phyloP scores from a whole-genome alignment of 1,140 invertebrate genomes.

The Eufriesea mexicana region DNA sequence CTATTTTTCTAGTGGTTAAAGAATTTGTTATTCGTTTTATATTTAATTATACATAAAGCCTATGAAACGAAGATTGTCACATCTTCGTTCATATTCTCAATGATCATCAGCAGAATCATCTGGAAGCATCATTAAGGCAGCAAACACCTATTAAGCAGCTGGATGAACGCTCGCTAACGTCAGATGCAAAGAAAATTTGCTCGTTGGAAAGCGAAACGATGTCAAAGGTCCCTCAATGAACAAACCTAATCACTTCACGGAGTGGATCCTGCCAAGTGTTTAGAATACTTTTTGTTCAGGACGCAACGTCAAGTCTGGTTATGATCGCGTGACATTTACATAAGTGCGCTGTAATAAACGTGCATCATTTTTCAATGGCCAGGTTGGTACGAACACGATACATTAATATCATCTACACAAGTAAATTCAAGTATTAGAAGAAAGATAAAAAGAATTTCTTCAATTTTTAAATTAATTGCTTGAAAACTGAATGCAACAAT shows the following conservation, averaged over 20 bases:
- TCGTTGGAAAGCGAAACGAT: background rate
- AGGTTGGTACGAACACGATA: background rate
- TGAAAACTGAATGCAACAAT: too few relatives aligned
- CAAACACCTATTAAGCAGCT: background rate
- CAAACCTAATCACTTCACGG: background rate
- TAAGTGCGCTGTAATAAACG: conserved; percentile 26
- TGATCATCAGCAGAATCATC: background rate
- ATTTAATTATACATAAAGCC: too few relatives aligned
- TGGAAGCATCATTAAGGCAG: background rate
- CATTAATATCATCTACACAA: background rate
- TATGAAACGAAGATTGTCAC: background rate
- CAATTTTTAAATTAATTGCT: too few relatives aligned
- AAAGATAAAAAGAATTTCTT: too few relatives aligned
- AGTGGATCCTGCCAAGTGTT: background rate
- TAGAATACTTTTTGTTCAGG: background rate
- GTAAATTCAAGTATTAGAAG: too few relatives aligned
- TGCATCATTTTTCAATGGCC: background rate
- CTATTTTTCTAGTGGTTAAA: too few relatives aligned
- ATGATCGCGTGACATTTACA: conserved; percentile 50
- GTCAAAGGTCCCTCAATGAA: conserved; percentile 34
- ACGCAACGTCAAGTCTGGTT: conserved; percentile 50
- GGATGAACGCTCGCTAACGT: conserved; percentile 6
- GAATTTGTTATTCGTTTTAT: too few relatives aligned
- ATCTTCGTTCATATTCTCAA: background rate
- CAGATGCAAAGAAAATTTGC: background rate